Base-by-base conservation (phyloP, 2,113 vertebrate species). In the Corydoras sp. region DNA sequence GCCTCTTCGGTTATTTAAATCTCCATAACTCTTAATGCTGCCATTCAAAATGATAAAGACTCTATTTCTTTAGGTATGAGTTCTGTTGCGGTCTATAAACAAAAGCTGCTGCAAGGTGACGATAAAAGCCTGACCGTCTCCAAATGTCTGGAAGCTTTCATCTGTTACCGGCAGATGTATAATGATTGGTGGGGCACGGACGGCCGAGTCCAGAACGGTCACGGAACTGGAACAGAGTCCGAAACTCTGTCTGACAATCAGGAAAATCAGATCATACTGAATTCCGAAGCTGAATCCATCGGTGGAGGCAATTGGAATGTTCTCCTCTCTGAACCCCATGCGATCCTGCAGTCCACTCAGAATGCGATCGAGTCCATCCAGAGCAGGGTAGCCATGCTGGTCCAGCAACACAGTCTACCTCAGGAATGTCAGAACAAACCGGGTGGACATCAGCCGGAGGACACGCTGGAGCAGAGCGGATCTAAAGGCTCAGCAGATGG, bases 171-270 rank as follows among this genome's bases (percentile, higher is more conserved):
- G 10, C 81, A 72, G 8, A 79, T 99, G 10, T 98, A 98, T 59
- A 80, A 91, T 5, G 60, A 85, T 61, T 99, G 97, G 96, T 99
- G 97, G 96, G 86, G 82, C 15, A 43, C n/a, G 2, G 66, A 62
- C 12, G 53, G 54, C 54, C 64, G n/a, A 1, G 54, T 58, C 15
- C 1, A 49, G 3, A 32, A 12, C 14, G 62, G 53, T 12, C 61
- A 73, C 31, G 5, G n/a, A 29, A 15, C 7, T 53, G 14, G 63
- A 4, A 12, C 31, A 0, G 35, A 1, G 2, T 6, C 29, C 24
- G 5, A 0, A 13, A 29, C 54, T 10, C 65, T 12, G 9, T 56
- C 65, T 4, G 56, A 66, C 11, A 70, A 68, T 9, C 51, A n/a
- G 58, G 53, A 24, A 59, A 4, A 3, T 14, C 53, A 61, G 5